These are phyloP conservation scores for Scelioninae gen. 2 DNA, from an alignment of 2,888 invertebrate species.

Conservation along the genomic window DNA sequence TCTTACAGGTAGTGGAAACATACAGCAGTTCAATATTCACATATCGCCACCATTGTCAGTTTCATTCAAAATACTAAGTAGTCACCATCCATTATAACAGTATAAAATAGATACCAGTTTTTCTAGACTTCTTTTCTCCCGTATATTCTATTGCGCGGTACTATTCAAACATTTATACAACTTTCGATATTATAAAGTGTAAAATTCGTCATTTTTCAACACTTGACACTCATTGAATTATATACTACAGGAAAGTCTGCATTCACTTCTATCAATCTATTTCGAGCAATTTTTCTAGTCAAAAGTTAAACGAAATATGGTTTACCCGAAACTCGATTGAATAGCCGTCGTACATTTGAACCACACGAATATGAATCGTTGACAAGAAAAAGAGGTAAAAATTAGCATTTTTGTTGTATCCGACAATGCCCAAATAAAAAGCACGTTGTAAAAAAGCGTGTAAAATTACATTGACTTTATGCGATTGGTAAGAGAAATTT, in stretches of 20 bases:
- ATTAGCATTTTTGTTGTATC: no score
- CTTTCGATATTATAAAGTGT: not conserved
- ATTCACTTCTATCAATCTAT: constrained; percentile 3
- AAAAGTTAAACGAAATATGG: no score
- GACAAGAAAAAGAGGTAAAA: no score
- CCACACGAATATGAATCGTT: no score
- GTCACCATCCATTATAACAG: constrained; percentile 13
- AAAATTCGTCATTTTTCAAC: constrained; percentile 23
- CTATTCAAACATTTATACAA: not conserved
- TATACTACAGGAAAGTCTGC: not conserved
- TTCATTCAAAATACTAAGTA: constrained; percentile 13
- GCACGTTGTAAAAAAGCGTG: no score
- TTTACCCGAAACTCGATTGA: no score
- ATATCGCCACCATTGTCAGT: not conserved
- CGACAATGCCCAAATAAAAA: no score
- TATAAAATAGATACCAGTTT: constrained; percentile 5
- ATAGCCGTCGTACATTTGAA: no score
- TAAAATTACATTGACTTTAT: no score
- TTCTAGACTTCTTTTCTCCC: constrained; percentile 10
- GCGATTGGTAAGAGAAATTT: no score
- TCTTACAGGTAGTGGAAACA: no score
- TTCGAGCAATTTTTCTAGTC: not conserved
- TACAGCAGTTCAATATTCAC: no score
- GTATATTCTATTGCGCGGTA: not conserved
- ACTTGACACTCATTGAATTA: constrained; percentile 6